Evolutionary conservation across 2,113 vertebrate species (phyloP), one percentile per base, ranked within the genome.

Genomic region (Caracal caracal): DNA sequence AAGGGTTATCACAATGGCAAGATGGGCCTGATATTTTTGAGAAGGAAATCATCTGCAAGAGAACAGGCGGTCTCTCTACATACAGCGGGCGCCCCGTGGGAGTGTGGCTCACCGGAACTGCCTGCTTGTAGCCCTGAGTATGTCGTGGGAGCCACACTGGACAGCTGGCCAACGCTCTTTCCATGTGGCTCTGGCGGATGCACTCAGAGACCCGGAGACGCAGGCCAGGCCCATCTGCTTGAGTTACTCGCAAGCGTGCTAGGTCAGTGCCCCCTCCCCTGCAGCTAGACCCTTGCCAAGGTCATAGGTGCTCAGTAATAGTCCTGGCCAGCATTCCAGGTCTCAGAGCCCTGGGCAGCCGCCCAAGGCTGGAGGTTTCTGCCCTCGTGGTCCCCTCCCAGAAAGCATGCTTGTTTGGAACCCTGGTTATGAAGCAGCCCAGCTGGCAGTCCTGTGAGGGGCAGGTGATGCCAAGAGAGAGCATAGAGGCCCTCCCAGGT

Each of bases 91-190:
- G n/a, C 17, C 2, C 1, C 0, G 35, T 19, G 43, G n/a, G 85
- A 30, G 28, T 4, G 33, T 11, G 73, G 63, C 3, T 53, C 56
- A 0, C 26, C 6, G 0, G 85, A n/a, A 37, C 2, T 0, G 2
- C 22, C 35, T 24, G 66, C 49, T 84, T 28, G 30, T 78, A 70
- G 76, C 47, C 56, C 63, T 15, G 47, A 3, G 35, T 20, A 43
- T 10, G 63, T 63, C 17, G 2, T 35, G 15, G 47, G 37, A n/a
- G 24, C 37, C 2, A 5, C 51, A 6, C 28, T 17, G 47, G 15
- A 0, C 37, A 33, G 26, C 63, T 51, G 65, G 89, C 59, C 24
- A 4, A 6, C 0, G 3, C 51, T 71, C 82, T 43, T 19, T n/a
- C 6, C 2, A 6, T 6, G 13, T 13, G 30, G 43, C 53, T 5